These are phyloP conservation scores for Gorilla gorilla DNA, from an alignment of 2,113 vertebrate genomes.

Conservation along the genomic window DNA sequence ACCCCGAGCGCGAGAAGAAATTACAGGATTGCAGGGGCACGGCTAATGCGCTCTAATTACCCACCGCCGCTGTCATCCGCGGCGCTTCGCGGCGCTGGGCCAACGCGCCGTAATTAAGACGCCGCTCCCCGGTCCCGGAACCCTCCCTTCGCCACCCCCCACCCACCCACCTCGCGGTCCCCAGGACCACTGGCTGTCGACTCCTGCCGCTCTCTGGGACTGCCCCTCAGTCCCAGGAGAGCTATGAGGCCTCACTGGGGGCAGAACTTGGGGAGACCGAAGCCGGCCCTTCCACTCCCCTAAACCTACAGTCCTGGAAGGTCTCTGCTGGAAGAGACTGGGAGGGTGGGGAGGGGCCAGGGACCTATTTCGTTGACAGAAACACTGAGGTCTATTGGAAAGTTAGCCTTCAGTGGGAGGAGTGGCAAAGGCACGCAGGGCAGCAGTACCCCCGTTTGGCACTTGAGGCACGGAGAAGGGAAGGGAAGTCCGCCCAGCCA, in stretches of 20 bases:
- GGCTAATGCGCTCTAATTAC: slow-evolving; percentile 60
- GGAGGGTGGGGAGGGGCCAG: neutral
- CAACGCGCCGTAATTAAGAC: neutral
- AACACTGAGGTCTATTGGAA: neutral
- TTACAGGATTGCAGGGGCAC: slow-evolving; percentile 49
- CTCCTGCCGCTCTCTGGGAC: neutral
- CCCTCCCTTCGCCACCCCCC: neutral
- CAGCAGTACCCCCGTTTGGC: neutral
- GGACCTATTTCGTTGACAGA: neutral
- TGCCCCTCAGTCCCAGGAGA: neutral
- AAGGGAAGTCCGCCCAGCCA: neutral
- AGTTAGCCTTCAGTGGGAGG: neutral
- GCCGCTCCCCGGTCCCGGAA: neutral
- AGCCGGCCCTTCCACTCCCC: too few species aligned
- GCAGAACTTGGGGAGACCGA: neutral
- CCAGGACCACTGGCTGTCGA: neutral
- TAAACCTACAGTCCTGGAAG: neutral
- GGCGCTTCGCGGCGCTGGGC: neutral
- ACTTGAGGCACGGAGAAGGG: neutral
- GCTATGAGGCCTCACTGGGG: neutral
- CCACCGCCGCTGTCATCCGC: neutral
- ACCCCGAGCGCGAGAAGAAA: slow-evolving; percentile 32
- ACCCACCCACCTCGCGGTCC: neutral
- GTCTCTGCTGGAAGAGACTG: neutral
- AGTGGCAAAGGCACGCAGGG: neutral